These are phyloP conservation scores for Piprites chloris DNA, from an alignment of 2,113 vertebrate genomes.

Conservation along the genomic window DNA sequence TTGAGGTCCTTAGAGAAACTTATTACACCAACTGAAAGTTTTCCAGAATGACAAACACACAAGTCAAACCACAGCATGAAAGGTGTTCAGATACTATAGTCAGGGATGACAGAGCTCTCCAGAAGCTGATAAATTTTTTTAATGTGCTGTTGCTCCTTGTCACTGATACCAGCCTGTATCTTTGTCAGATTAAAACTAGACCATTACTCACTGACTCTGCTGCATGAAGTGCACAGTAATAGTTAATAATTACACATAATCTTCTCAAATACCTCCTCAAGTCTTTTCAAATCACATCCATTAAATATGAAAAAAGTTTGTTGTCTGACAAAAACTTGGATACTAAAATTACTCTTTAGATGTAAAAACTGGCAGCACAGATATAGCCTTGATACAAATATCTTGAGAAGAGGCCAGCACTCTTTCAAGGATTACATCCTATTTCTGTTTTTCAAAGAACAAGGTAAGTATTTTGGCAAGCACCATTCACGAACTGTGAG, in stretches of 20 bases:
- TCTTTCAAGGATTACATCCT: neutral
- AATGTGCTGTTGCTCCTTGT: neutral
- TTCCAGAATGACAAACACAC: neutral
- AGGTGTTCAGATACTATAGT: neutral
- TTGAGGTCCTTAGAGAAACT: neutral
- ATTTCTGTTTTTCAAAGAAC: neutral
- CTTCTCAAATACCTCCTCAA: accelerated
- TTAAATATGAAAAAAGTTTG: neutral
- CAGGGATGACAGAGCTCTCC: neutral
- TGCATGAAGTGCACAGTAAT: neutral
- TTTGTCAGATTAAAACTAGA: neutral
- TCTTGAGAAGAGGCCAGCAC: neutral
- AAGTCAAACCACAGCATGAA: neutral
- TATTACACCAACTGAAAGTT: neutral
- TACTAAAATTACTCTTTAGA: neutral
- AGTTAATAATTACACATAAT: neutral
- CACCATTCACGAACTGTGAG: neutral
- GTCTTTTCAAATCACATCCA: neutral
- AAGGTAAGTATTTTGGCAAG: neutral
- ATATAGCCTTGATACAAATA: neutral
- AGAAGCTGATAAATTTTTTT: neutral
- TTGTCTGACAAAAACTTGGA: neutral
- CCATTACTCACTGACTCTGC: neutral
- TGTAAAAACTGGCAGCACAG: neutral
- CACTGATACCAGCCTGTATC: neutral